Evolutionary conservation across 2,888 invertebrate genomes (phyloP), one percentile per base, ranked within the genome.

Genomic region (Athetis lepigone): DNA sequence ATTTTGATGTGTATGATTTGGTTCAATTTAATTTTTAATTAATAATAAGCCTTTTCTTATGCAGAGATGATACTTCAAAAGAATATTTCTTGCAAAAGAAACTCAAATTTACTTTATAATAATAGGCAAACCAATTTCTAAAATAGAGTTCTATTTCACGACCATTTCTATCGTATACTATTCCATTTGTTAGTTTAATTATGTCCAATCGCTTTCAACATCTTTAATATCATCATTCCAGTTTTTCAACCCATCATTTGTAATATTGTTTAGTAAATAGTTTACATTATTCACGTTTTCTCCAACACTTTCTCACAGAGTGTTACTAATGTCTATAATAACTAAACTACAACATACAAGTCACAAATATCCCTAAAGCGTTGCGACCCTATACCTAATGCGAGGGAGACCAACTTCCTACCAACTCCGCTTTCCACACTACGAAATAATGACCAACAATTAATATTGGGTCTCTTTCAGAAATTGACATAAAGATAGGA

Each of bases 391-490:
- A 82, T 58, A 74, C 76, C 75, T 85, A 88, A 87, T 86, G 86
- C 77, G 82, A 85, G 85, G 85, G 85, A 86, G 84, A 79, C 72
- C 76, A 83, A 89, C 50, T 69, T 58, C 69, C 92, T 90, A 89
- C 90, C 86, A 85, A 79, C 81, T 75, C 88, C 81, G 90, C 91
- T 92, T 92, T 92, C 92, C 90, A 90, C 88, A 84, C 88, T 68
- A 84, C 81, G 76, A 83, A 90, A 91, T 92, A 93, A 92, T 92
- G 88, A 87, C 73, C 67, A 74, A 81, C 91, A 89, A 93, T 92
- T 92, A 93, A 92, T 92, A 86, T 87, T 76, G 68, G 67, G 70
- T 70, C 79, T 79, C 77, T 65, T 76, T 78, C 67, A 73, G 65
- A 74, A 64, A 71, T 62, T 68, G 71, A 72, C 74, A 74, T 67